phyloP scores from a whole-genome alignment of 1,140 invertebrate species.

The Drosophila trapezifrons region DNA sequence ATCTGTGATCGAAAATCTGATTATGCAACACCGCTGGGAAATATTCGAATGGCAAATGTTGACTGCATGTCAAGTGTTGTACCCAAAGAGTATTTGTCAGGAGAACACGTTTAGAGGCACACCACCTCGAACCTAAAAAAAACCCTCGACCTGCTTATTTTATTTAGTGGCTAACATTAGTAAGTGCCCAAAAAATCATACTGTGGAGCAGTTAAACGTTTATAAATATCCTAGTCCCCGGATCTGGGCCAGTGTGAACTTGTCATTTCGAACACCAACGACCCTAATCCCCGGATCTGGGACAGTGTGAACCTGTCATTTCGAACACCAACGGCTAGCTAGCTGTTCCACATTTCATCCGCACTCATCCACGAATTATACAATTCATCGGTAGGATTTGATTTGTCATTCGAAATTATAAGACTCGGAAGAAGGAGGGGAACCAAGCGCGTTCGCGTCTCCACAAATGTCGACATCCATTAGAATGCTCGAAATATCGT shows the following conservation, averaged over 20 bases:
- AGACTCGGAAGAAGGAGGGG: not conserved
- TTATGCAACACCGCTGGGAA: constrained; percentile 49
- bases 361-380: constrained; percentile 23
- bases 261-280: constrained; percentile 4
- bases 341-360: not conserved
- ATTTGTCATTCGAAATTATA: constrained; percentile 38
- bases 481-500: constrained; percentile 44
- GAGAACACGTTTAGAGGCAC: constrained; percentile 10
- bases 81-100: constrained; percentile 4
- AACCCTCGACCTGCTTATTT: constrained; percentile 2
- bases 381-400: constrained; percentile 15
- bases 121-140: not conserved
- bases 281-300: not conserved
- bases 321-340: not conserved
- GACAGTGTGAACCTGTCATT: constrained; percentile 3
- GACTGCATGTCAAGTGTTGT: constrained; percentile 13
- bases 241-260: not conserved
- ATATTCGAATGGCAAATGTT: constrained; percentile 24
- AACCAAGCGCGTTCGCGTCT: constrained; percentile 6
- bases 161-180: constrained; percentile 16
- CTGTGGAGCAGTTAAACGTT: constrained; percentile 2
- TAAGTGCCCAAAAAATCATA: constrained; percentile 8
- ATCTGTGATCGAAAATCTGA: constrained; percentile 52
- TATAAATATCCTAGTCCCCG: constrained; percentile 8
- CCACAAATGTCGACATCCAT: constrained; percentile 44